A percentile compares a stretch with the other conserved stretches of the same genome.
Evolutionary conservation across 2,888 invertebrate genomes (phyloP).

Genomic region (Argyra leucocephala): DNA sequence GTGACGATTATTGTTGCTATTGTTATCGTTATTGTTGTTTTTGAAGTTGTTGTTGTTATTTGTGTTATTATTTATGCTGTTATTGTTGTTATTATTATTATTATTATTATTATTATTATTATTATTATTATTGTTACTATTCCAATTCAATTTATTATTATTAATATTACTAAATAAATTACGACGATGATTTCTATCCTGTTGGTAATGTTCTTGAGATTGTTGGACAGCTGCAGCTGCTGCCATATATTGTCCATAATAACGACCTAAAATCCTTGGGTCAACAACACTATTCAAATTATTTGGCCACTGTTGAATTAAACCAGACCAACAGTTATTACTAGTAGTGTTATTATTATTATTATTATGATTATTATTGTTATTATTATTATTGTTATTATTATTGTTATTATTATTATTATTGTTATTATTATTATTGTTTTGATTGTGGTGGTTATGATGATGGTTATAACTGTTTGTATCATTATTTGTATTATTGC

Average conservation of each 20-base stretch:
- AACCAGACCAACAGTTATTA: constrained; percentile 24
- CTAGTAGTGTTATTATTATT: constrained; percentile 5
- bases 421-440: constrained; percentile 12
- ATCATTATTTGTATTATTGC: no score
- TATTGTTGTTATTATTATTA: neutral
- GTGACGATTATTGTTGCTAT: neutral
- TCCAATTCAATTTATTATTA: no score
- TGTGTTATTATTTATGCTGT: neutral
- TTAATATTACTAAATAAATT: constrained; percentile 7
- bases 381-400: constrained; percentile 8
- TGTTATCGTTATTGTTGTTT: constrained; percentile 9
- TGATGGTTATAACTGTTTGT: no score
- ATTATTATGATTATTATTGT: neutral
- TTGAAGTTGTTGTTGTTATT: neutral
- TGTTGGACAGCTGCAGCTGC: constrained; percentile 32
- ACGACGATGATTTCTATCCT: neutral
- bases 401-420: constrained; percentile 19
- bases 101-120: neutral
- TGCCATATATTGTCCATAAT: constrained; percentile 41
- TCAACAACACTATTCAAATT: constrained; percentile 30
- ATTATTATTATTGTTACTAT: neutral
- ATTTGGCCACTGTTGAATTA: constrained; percentile 29
- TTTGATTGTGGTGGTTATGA: no score
- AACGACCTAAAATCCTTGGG: constrained; percentile 37
- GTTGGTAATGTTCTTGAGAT: constrained; percentile 10